phyloP scores from a whole-genome alignment of 2,113 vertebrate species.

The Fulica atra region DNA sequence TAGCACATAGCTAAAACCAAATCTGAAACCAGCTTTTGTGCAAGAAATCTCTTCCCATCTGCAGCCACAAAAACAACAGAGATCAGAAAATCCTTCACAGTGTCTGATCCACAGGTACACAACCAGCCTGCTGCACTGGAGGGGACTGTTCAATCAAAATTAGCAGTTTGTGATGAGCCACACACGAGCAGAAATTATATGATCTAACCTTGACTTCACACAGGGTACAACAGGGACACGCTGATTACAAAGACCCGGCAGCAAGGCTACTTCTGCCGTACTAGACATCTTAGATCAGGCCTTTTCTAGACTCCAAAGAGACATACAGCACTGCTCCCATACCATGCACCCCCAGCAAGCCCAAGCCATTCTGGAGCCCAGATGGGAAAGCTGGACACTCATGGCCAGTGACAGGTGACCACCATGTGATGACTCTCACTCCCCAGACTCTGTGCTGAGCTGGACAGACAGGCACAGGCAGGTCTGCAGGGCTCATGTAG shows the following conservation, averaged over 20 bases:
- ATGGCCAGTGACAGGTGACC: not conserved
- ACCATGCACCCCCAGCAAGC: not conserved
- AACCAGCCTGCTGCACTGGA: not conserved
- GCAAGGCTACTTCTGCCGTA: not conserved
- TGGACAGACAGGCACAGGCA: not conserved
- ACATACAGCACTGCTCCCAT: fast-evolving
- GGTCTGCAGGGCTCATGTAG: fast-evolving
- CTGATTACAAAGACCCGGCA: not conserved
- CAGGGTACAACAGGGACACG: not conserved
- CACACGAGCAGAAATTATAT: not conserved
- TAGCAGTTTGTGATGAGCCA: not conserved
- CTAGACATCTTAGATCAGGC: not conserved
- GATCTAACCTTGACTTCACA: not conserved
- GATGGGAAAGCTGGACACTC: not conserved
- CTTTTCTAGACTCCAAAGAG: not conserved
- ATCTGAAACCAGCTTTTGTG: not conserved
- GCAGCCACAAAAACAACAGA: not conserved
- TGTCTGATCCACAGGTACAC: not conserved
- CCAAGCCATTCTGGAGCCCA: not conserved
- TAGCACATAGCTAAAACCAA: not conserved
- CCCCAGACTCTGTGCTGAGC: fast-evolving
- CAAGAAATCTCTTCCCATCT: not conserved
- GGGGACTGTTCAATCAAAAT: not conserved
- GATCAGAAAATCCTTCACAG: not conserved
- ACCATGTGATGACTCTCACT: fast-evolving